A percentile compares a stretch with the other conserved stretches of the same genome.
These are phyloP conservation scores for Oedothorax gibbosus DNA, from an alignment of 1,140 invertebrate species.

Conservation along the genomic window DNA sequence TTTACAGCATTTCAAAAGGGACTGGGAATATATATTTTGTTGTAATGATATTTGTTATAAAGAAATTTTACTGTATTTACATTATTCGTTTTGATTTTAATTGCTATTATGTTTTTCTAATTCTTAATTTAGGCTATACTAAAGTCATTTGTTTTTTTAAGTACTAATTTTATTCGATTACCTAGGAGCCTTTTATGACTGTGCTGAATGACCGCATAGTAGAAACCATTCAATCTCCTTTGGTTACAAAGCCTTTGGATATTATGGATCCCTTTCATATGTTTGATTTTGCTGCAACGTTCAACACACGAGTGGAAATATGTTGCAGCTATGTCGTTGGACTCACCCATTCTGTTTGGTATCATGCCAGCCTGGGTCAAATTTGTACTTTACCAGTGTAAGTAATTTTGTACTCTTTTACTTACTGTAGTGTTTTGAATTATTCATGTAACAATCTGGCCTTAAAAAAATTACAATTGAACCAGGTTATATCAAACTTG, in stretches of 20 bases:
- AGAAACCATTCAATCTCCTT: constrained; percentile 77
- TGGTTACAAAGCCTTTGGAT: constrained; percentile 76
- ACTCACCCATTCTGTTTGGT: constrained; percentile 80
- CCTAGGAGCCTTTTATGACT: constrained; percentile 79
- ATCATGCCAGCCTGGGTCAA: constrained; percentile 72
- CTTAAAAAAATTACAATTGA: no score
- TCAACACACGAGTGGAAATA: constrained; percentile 83
- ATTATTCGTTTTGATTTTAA: no score
- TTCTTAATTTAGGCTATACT: no score
- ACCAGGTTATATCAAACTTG: no score
- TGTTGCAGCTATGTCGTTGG: constrained; percentile 87
- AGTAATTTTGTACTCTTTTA: constrained; percentile 58
- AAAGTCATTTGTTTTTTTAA: no score
- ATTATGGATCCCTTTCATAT: constrained; percentile 79
- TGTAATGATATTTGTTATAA: no score
- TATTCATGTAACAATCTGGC: no score
- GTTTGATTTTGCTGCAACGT: constrained; percentile 79
- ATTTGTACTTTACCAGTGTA: constrained; percentile 68
- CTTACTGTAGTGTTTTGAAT: background rate
- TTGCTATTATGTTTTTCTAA: no score
- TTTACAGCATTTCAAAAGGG: no score
- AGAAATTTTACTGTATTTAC: no score
- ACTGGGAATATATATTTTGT: no score
- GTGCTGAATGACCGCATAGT: constrained; percentile 87
- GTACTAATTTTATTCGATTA: background rate